Conservation (phyloP, 53 echinoderm and acorn worm species). For the Pentamera pediparva region DNA sequence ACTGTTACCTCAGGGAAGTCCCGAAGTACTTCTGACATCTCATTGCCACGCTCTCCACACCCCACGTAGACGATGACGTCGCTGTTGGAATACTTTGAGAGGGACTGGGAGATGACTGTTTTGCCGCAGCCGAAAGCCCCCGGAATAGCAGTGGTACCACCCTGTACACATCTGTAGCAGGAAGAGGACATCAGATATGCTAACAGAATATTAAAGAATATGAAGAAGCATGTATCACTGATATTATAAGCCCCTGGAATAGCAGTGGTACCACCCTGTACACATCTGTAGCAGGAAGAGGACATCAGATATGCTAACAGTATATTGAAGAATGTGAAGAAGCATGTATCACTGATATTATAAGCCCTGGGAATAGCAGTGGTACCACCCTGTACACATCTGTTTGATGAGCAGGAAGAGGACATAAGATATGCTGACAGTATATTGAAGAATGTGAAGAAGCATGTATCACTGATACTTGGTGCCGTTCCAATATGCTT, state of each 20-base stretch:
- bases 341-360: no score
- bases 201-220: no score
- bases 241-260: conserved; percentile 99
- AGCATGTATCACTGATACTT: no score
- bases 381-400: no score
- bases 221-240: no score
- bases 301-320: no score
- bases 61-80: conserved; percentile 97
- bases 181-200: background rate
- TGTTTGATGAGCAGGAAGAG: no score
- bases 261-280: conserved; percentile 97
- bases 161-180: conserved; percentile 81
- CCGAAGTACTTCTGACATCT: conserved; percentile 98
- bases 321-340: no score
- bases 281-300: conserved; percentile 53
- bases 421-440: no score
- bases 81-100: conserved; percentile 99
- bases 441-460: no score
- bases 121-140: conserved; percentile 98
- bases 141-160: conserved; percentile 97
- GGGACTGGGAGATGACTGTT: conserved; percentile 97
- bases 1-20: conserved; percentile 89
- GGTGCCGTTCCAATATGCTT: no score
- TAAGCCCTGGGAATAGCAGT: no score
- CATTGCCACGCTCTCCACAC: conserved; percentile 97